Evolutionary conservation across 2,888 invertebrate genomes (phyloP), one percentile per base, ranked within the genome.

Genomic region (Tenthredo amoena): DNA sequence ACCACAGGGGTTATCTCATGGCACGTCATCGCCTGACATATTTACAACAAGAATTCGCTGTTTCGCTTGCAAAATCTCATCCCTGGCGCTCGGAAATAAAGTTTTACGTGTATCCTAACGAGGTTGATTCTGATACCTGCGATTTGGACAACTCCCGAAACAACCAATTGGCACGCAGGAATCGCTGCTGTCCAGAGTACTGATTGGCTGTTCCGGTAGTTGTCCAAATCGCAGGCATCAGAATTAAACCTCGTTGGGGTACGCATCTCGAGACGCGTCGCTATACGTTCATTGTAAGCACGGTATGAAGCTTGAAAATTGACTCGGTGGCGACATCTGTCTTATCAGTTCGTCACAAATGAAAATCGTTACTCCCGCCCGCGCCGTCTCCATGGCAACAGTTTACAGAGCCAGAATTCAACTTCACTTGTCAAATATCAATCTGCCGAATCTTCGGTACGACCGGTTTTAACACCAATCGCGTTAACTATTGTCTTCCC

Each of bases 361-460:
- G 40, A 62, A 62, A 62, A 81, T 81, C 58, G 40, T 81, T 58
- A 62, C 34, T 21, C 58, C 40, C 62, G 62, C 40, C 21, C 58
- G 31, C 89, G 88, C 87, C 85, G 91, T 89, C 89, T 86, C 87
- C 90, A 90, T 91, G 88, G 90, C 86, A 91, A 92, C 91, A 87
- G 90, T 89, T 89, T 90, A 90, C 88, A 65, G 85, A 84, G 86
- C 62, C 91, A 90, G 84, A 91, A 91, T 92, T 91, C 91, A 92
- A 91, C 89, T 90, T 90, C 89, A 86, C 87, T 86, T 88, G 87
- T 89, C 88, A 76, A 79, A 65, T 89, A 87, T 87, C 86, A 88
- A 90, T 87, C 87, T 86, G 87, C 87, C 87, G 87, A 87, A 88
- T 88, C 87, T 87, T 90, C 90, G 89, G 89, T 88, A 89, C 88